These are phyloP conservation scores for Crotalus adamanteus DNA, from an alignment of 2,797 vertebrate genomes.

Conservation along the genomic window DNA sequence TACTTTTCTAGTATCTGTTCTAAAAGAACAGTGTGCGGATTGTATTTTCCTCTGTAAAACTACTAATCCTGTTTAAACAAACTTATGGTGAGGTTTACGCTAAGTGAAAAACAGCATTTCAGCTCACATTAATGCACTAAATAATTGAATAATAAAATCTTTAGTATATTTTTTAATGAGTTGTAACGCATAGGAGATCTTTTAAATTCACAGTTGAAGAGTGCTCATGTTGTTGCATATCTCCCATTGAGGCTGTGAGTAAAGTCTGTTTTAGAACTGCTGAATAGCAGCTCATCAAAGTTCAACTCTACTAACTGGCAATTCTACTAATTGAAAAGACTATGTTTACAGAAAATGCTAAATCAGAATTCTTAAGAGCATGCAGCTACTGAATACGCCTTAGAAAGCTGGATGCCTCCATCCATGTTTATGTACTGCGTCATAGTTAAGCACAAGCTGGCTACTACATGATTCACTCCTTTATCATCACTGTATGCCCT, in stretches of 20 bases:
- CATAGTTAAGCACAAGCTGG: neutral
- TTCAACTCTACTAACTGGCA: neutral
- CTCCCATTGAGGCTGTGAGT: neutral
- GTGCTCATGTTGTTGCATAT: neutral
- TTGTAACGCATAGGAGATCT: neutral
- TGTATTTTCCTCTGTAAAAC: neutral
- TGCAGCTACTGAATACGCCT: neutral
- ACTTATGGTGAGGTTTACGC: neutral
- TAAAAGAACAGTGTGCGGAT: neutral
- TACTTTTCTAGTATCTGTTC: neutral
- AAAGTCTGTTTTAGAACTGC: neutral
- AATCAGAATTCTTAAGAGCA: neutral
- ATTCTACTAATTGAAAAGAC: neutral
- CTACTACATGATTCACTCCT: neutral
- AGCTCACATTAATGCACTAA: neutral
- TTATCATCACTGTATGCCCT: neutral
- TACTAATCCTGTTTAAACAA: neutral
- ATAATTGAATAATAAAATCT: neutral
- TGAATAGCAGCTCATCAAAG: neutral
- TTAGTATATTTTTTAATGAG: neutral
- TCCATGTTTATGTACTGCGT: neutral
- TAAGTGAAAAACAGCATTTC: neutral
- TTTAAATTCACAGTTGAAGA: neutral
- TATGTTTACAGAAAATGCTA: neutral
- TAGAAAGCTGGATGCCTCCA: neutral